A percentile compares a stretch with the other conserved stretches of the same genome.
Evolutionary conservation across 2,113 vertebrate genomes (phyloP).

Genomic region (Tringa solitaria): DNA sequence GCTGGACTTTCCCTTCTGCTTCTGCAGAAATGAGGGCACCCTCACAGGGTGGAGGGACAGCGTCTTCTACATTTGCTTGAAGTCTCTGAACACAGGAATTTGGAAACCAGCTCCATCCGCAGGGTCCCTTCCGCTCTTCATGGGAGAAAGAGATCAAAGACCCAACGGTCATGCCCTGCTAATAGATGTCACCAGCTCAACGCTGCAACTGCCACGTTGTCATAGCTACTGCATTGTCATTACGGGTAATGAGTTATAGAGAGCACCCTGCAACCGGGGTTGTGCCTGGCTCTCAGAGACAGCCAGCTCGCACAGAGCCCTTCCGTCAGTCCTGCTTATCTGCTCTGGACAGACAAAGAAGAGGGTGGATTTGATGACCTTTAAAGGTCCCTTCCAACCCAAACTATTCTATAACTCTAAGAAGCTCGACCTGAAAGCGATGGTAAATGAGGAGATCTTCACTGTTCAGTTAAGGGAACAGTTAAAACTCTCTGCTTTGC

Average conservation of each 20-base stretch:
- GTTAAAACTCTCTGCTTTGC: neutral
- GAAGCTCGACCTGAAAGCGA: neutral
- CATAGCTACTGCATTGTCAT: neutral
- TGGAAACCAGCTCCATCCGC: neutral
- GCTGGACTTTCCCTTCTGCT: neutral
- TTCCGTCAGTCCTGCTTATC: neutral
- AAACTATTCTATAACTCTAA: neutral
- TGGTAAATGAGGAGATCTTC: neutral
- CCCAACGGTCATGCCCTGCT: neutral
- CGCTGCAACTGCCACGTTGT: neutral
- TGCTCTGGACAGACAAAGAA: neutral
- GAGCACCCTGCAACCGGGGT: neutral
- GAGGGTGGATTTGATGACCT: neutral
- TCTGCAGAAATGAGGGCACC: neutral
- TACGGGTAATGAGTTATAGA: accelerated
- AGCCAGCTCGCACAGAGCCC: accelerated
- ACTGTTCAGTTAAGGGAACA: neutral
- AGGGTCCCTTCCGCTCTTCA: neutral
- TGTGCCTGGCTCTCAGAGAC: accelerated
- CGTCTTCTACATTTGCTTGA: accelerated
- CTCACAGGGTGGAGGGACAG: accelerated
- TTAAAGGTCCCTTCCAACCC: neutral
- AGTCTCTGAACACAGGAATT: neutral
- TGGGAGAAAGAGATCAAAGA: neutral
- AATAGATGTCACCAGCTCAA: neutral